Conservation (phyloP, 1,140 invertebrate species). For the Microplitis demolitor region DNA sequence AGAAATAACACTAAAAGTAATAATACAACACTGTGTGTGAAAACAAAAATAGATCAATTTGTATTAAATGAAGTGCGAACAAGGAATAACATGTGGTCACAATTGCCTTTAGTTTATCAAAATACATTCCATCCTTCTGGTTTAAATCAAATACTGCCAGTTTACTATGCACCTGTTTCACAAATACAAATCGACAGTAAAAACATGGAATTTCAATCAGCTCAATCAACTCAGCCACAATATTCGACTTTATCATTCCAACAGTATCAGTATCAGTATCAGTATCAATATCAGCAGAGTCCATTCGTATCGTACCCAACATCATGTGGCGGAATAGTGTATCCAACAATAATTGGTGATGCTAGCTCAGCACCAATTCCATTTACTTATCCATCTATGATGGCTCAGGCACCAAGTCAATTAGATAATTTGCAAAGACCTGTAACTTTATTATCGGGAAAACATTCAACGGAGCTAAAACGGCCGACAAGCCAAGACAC, state of each 20-base stretch:
- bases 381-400: conserved; percentile 60
- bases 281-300: background rate
- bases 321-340: conserved; percentile 63
- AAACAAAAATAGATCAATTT: conserved; percentile 32
- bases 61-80: conserved; percentile 34
- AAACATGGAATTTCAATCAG: conserved; percentile 21
- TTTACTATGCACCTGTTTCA: conserved; percentile 67
- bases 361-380: conserved; percentile 38
- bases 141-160: conserved; percentile 61
- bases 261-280: background rate
- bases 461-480: conserved; percentile 39
- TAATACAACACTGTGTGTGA: conserved; percentile 27
- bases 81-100: conserved; percentile 66
- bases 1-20: conserved; percentile 20
- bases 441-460: background rate
- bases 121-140: conserved; percentile 36
- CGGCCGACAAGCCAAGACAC: conserved; percentile 65
- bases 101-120: conserved; percentile 59
- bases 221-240: conserved; percentile 32
- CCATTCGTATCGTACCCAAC: conserved; percentile 47
- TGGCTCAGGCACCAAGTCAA: conserved; percentile 40
- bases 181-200: conserved; percentile 28
- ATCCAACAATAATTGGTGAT: conserved; percentile 58
- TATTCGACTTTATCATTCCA: conserved; percentile 11
- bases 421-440: conserved; percentile 3